phyloP scores from a whole-genome alignment of 2,113 vertebrate species.

The Paradisaea rubra region DNA sequence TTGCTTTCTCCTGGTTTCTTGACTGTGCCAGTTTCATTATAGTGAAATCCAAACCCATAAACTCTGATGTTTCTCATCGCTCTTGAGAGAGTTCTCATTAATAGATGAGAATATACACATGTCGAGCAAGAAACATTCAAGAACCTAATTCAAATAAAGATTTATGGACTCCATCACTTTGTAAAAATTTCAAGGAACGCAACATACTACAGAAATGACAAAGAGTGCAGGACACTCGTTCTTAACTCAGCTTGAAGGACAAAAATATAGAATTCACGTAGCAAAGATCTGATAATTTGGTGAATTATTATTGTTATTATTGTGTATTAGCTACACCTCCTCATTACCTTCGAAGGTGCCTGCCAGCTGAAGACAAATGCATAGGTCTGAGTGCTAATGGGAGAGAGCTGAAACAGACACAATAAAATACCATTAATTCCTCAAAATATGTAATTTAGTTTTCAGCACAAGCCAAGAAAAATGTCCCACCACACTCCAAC shows the following conservation, averaged over 20 bases:
- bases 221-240: neutral
- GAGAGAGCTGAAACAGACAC: neutral
- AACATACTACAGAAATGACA: neutral
- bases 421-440: neutral
- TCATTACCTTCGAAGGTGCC: neutral
- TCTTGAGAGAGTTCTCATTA: neutral
- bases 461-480: neutral
- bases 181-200: neutral
- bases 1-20: neutral
- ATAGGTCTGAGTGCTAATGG: neutral
- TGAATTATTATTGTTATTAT: neutral
- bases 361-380: accelerated
- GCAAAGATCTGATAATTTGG: neutral
- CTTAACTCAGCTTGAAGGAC: neutral
- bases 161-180: neutral
- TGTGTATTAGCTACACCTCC: neutral
- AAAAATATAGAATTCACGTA: neutral
- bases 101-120: neutral
- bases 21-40: neutral
- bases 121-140: neutral
- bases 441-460: neutral
- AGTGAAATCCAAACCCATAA: neutral
- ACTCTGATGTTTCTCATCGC: neutral
- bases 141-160: neutral
- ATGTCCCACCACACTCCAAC: neutral